Base-by-base conservation (phyloP, 2,113 vertebrate species). In the Uria aalge region DNA sequence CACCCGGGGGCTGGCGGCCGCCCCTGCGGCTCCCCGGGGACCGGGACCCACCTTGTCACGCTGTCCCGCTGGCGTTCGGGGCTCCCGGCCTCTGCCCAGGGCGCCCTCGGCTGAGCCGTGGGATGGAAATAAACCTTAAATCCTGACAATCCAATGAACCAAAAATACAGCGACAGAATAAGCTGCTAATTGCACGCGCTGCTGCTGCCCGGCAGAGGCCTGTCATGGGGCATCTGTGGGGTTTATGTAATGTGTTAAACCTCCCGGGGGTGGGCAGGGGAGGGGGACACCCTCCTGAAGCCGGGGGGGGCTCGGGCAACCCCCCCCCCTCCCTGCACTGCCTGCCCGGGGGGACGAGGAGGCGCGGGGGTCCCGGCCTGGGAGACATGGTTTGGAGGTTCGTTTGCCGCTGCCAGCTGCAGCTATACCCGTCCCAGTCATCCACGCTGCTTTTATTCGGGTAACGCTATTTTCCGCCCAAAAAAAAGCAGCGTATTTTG, bases 101-200 rank as follows among this genome's bases (percentile, higher is more conserved):
- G 55, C 13, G 1, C 18, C 72, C 29, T 75, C 7, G 14, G 50
- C 93, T 95, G 97, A 96, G 96, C 80, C 2, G 2, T 1, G 14
- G 71, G 73, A 79, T 59, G 15, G 87, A 88, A 97, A 96, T 97
- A 97, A 94, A 52, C 82, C 1, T 71, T 94, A 96, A 97, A 92
- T 90, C 96, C 94, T 40, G 63, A 59, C 96, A 97, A 97, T 97
- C 97, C 97, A 96, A 95, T 97, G 95, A 97, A 95, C 94, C 95
- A 75, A 97, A 95, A 97, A 95, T 97, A 95, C 91, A 41, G 76
- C 0, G 2, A 9, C 88, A 17, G 78, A 94, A 59, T 97, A 97
- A 97, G 96, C 97, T 91, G 95, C 88, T 96, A 85, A 94, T 91
- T 88, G 75, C 78, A 32, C 13, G 0, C 3, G 2, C 68, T 69